Percentiles rank a stretch among this genome's conserved stretches.
Conservation (phyloP, 2,797 vertebrate species). For the Lepilemur ruficaudatus region DNA sequence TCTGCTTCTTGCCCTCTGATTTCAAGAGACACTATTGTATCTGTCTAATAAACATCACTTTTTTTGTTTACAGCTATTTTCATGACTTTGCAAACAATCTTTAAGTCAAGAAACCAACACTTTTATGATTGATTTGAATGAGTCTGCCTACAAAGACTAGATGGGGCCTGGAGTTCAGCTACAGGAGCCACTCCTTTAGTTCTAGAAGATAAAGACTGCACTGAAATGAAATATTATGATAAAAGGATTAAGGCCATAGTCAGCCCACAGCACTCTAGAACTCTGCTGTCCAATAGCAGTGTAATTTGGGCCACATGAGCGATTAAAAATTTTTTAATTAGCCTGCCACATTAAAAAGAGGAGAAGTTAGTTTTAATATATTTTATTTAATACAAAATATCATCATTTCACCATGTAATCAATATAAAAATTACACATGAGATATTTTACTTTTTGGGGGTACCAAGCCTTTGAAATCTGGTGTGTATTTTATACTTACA, state of each 20-base stretch:
- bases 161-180: background rate
- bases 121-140: background rate
- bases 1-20: background rate
- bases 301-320: rapidly evolving
- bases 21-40: background rate
- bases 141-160: background rate
- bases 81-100: slow-evolving; percentile 1
- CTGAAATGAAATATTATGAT: background rate
- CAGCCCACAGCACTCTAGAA: background rate
- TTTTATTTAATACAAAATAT: background rate
- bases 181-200: background rate
- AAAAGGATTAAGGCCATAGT: background rate
- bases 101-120: background rate
- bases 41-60: background rate
- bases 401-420: background rate
- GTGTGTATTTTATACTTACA: background rate
- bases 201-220: background rate
- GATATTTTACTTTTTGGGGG: background rate
- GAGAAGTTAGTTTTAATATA: background rate
- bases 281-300: background rate
- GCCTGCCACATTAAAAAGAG: background rate
- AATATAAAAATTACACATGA: background rate
- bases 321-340: background rate
- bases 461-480: background rate
- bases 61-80: background rate